A percentile compares a stretch with the other conserved stretches of the same genome.
These are phyloP conservation scores for Hyperoplus immaculatus DNA, from an alignment of 2,797 vertebrate species.

Conservation along the genomic window DNA sequence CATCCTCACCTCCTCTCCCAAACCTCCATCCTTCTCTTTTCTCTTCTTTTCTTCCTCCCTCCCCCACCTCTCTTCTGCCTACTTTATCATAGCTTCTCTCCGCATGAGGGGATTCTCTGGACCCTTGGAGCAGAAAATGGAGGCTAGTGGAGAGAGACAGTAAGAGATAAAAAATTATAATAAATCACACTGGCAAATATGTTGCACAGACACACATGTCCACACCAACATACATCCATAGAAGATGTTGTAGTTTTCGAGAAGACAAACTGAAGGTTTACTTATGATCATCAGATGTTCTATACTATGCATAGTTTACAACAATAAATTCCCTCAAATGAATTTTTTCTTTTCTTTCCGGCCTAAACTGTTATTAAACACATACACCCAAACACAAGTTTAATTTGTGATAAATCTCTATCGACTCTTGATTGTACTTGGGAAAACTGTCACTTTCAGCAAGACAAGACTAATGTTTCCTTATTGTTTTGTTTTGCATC, in stretches of 20 bases:
- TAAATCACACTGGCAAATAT: slow-evolving; percentile 59
- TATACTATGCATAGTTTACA: not conserved
- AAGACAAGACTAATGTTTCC: not conserved
- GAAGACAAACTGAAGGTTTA: not conserved
- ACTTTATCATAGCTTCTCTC: slow-evolving; percentile 78
- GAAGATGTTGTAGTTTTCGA: slow-evolving; percentile 10
- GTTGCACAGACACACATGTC: slow-evolving; percentile 53
- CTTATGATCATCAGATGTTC: not conserved
- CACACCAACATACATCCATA: slow-evolving; percentile 28
- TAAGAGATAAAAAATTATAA: slow-evolving; percentile 60
- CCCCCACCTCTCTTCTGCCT: slow-evolving; percentile 43
- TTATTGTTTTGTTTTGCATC: not conserved
- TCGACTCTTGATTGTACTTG: not conserved
- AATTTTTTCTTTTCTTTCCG: not conserved
- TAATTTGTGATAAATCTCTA: not conserved
- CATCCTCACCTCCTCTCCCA: slow-evolving; percentile 17
- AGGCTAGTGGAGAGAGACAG: slow-evolving; percentile 76
- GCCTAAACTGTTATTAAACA: not conserved
- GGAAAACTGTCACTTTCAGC: not conserved
- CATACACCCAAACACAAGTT: not conserved
- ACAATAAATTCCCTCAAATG: not conserved
- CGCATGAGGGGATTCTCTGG: slow-evolving; percentile 75
- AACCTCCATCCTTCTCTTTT: not conserved
- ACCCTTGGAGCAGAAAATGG: slow-evolving; percentile 83
- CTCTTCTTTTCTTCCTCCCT: not conserved